phyloP scores from a whole-genome alignment of 2,113 vertebrate species.

The Sinosuthora webbiana region DNA sequence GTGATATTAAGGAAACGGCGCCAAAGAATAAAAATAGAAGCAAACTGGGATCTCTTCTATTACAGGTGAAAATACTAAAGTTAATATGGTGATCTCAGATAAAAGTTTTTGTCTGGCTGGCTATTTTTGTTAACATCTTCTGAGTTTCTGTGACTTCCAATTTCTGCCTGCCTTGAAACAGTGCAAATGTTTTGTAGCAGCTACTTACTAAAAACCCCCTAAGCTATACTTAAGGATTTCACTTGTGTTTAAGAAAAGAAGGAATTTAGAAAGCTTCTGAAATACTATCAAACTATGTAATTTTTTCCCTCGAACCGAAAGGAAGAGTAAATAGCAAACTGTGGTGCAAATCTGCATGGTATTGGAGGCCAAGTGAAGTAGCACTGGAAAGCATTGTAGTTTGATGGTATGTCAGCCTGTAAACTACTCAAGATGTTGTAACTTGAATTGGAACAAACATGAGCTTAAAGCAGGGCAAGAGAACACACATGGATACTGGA shows the following conservation, averaged over 20 bases:
- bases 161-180: not conserved
- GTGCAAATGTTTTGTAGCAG: not conserved
- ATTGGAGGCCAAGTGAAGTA: not conserved
- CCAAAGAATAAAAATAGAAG: slow-evolving; percentile 97
- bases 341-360: not conserved
- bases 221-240: not conserved
- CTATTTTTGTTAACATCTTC: not conserved
- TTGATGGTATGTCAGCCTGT: not conserved
- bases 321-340: not conserved
- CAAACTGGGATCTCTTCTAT: slow-evolving; percentile 99
- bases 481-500: not conserved
- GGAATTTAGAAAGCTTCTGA: not conserved
- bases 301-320: not conserved
- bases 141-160: not conserved
- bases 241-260: not conserved
- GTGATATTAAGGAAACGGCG: slow-evolving; percentile 95
- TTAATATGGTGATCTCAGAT: not conserved
- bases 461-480: not conserved
- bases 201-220: not conserved
- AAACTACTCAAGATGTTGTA: not conserved
- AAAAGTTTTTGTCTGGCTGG: not conserved
- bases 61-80: slow-evolving; percentile 80
- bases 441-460: not conserved
- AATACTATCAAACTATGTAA: not conserved
- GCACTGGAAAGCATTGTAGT: not conserved